Conservation (phyloP, 2,113 vertebrate genomes). For the Leptobrachium leishanense region DNA sequence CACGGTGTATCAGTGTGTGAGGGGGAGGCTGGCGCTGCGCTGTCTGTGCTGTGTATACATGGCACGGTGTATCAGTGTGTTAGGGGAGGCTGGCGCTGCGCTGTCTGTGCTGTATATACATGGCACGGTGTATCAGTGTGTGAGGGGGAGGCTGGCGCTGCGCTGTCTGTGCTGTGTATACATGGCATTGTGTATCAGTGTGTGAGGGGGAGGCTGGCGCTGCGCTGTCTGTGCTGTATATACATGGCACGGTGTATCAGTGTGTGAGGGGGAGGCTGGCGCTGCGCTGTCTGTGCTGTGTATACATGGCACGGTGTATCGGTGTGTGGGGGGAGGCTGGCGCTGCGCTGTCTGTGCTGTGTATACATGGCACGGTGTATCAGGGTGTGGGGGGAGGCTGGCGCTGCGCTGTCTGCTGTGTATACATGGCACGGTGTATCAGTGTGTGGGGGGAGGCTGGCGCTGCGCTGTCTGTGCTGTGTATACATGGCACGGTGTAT, state of each 20-base stretch:
- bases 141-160: constrained; percentile 42
- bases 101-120: neutral
- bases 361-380: constrained; percentile 32
- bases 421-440: neutral
- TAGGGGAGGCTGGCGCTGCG: constrained; percentile 31
- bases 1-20: too few relatives aligned
- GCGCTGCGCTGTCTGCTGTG: neutral
- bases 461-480: too few relatives aligned
- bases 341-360: too few relatives aligned
- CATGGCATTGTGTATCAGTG: neutral
- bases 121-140: constrained; percentile 41
- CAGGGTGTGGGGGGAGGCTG: constrained; percentile 47
- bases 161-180: neutral
- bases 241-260: constrained; percentile 34
- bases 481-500: constrained; percentile 32
- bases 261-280: constrained; percentile 47
- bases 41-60: neutral
- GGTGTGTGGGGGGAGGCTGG: neutral
- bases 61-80: constrained; percentile 46
- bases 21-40: neutral
- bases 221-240: too few relatives aligned
- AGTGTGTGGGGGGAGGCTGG: neutral
- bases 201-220: neutral
- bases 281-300: neutral
- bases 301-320: neutral